A percentile compares a stretch with the other conserved stretches of the same genome.
phyloP scores from a whole-genome alignment of 2,888 invertebrate genomes.

The Ormyrus thymus region DNA sequence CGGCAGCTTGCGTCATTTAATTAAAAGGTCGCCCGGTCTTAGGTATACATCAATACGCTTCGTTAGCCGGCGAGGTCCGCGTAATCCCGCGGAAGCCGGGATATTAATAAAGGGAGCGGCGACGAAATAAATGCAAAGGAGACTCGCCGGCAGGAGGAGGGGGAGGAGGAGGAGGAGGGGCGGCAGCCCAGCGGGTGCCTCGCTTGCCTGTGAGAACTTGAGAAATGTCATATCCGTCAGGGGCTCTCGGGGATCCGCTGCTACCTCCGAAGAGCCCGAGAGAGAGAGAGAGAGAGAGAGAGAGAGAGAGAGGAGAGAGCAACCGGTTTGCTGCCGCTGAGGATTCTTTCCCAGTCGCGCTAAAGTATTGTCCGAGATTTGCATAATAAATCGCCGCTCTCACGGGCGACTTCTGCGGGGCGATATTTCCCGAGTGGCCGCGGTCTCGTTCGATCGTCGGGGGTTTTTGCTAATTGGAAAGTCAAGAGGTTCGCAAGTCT shows the following conservation, averaged over 20 bases:
- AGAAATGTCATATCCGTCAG: constrained; percentile 74
- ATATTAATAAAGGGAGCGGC: constrained; percentile 42
- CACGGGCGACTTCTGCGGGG: constrained; percentile 21
- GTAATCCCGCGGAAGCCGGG: neutral
- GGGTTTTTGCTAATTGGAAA: too few species aligned
- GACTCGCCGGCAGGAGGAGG: neutral
- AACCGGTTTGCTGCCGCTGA: constrained; percentile 45
- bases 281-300: too few species aligned
- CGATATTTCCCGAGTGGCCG: too few species aligned
- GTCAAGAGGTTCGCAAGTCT: too few species aligned
- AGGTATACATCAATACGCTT: too few species aligned
- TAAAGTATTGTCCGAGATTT: constrained; percentile 50
- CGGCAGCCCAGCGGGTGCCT: constrained; percentile 34
- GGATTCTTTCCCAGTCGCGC: constrained; percentile 25
- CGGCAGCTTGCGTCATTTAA: too few species aligned
- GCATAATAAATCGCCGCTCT: constrained; percentile 58
- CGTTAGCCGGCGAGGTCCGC: too few species aligned
- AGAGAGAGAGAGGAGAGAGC: neutral
- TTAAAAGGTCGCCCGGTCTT: too few species aligned
- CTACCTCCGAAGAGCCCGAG: constrained; percentile 50
- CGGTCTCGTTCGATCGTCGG: too few species aligned
- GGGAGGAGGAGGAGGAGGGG: neutral
- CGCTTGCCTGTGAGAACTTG: constrained; percentile 63
- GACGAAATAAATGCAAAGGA: constrained; percentile 52
- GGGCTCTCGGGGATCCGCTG: constrained; percentile 60